These are phyloP conservation scores for Drosophila oshimai DNA, from an alignment of 1,140 invertebrate species.

Conservation along the genomic window DNA sequence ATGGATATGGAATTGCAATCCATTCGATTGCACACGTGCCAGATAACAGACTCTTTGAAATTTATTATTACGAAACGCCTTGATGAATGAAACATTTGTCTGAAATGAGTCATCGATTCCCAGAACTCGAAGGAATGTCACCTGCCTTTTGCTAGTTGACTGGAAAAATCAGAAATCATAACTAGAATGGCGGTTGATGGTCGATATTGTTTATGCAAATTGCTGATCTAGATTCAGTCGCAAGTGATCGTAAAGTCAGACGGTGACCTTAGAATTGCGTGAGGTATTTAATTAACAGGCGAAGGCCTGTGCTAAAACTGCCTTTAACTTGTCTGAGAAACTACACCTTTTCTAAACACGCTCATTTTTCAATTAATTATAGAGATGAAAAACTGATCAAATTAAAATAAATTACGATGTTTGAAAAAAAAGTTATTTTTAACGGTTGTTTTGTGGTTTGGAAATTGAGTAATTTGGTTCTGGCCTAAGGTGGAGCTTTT, in stretches of 20 bases:
- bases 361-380: not conserved
- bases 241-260: slow-evolving; percentile 11
- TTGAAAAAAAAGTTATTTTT: not conserved
- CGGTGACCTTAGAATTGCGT: slow-evolving; percentile 57
- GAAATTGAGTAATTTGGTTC: no score
- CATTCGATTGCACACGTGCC: slow-evolving; percentile 27
- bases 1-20: slow-evolving; percentile 20
- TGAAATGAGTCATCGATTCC: slow-evolving; percentile 28
- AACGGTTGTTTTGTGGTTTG: not conserved
- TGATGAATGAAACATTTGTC: slow-evolving; percentile 33
- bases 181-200: not conserved
- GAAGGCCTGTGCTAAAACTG: slow-evolving; percentile 1
- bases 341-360: not conserved
- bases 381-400: no score
- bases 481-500: no score
- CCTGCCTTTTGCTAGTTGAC: not conserved
- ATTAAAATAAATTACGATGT: no score
- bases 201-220: slow-evolving; percentile 48
- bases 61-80: slow-evolving; percentile 23
- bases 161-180: not conserved
- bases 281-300: slow-evolving; percentile 32
- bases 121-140: slow-evolving; percentile 2
- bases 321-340: slow-evolving; percentile 6
- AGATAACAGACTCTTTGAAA: not conserved
- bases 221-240: slow-evolving; percentile 43